Base-by-base conservation (phyloP, 2,888 invertebrate genomes). In the Cerceris ruficornis region DNA sequence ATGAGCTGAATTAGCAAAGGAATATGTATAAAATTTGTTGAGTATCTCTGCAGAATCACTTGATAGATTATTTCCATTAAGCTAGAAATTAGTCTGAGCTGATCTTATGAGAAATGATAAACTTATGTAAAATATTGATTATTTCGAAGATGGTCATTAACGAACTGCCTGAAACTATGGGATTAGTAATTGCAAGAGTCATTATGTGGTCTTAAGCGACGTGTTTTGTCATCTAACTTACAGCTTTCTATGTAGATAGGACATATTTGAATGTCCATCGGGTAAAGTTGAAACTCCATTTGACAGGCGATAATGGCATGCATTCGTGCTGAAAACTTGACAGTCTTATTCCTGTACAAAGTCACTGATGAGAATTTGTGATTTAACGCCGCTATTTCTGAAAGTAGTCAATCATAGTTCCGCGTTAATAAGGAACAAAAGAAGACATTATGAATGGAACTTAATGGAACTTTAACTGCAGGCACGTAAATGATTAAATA, bases 271-370 rank as follows among this genome's bases (percentile, higher is more conserved):
- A 96, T 96, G 90, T 97, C 97, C 96, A 97, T 96, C 39, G 97
- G 97, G 90, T 97, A 97, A 66, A 96, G 94, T 90, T 96, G 96
- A 91, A 97, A 97, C 91, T 97, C 96, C 96, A 97, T 97, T 93
- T 96, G 96, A 91, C 97, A 97, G 75, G 96, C 97, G 68, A 97
- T 96, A 85, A 96, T 96, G 0, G 96, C 96, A 89, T 97, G 96
- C 96, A 97, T 96, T 81, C 97, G 93, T 0, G 96, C 96, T 6
- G 96, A 95, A 91, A 96, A 97, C 74, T 95, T 93, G 41, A 97
- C 96, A 0, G 97, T 97, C 92, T 96, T 96, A 90, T 97, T 97
- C 84, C 95, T 94, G 89, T 95, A 97, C 77, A 97, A 92, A 28
- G 96, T 96, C 66, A 97, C 96, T 17, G 96, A 96, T 2, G 96